These are phyloP conservation scores for Acanthopleura granulata DNA, from an alignment of 2,888 invertebrate genomes.

Conservation along the genomic window DNA sequence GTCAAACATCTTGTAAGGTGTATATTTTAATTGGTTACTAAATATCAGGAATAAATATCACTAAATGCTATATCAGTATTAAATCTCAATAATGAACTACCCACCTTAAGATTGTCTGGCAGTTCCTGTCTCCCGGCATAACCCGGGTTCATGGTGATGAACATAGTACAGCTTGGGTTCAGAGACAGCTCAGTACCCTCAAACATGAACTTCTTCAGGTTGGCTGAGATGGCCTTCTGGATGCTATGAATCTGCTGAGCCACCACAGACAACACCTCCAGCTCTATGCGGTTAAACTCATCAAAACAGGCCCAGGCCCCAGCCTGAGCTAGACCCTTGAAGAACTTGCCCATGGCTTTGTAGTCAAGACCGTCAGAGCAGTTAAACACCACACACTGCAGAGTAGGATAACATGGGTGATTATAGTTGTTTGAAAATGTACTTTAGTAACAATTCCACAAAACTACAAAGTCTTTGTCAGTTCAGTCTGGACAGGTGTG, in stretches of 20 bases:
- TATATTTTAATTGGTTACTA: no score
- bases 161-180: slow-evolving; percentile 69
- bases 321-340: slow-evolving; percentile 86
- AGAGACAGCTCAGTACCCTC: slow-evolving; percentile 69
- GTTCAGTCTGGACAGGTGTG: no score
- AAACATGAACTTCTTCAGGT: slow-evolving; percentile 83
- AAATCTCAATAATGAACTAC: not conserved
- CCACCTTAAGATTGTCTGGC: slow-evolving; percentile 69
- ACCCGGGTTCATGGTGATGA: slow-evolving; percentile 72
- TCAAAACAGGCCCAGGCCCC: slow-evolving; percentile 97
- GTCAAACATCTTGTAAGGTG: no score
- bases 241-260: slow-evolving; percentile 95
- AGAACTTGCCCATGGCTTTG: slow-evolving; percentile 94
- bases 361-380: slow-evolving; percentile 95
- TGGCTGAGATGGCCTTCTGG: slow-evolving; percentile 85
- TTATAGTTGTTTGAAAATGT: no score
- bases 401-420: not conserved
- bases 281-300: slow-evolving; percentile 93
- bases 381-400: slow-evolving; percentile 90
- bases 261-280: slow-evolving; percentile 92
- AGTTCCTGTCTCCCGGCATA: slow-evolving; percentile 70
- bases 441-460: no score
- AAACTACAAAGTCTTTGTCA: no score
- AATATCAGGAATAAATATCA: no score
- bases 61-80: no score